Base-by-base conservation (phyloP, 2,113 vertebrate species). In the Neoarius graeffei region DNA sequence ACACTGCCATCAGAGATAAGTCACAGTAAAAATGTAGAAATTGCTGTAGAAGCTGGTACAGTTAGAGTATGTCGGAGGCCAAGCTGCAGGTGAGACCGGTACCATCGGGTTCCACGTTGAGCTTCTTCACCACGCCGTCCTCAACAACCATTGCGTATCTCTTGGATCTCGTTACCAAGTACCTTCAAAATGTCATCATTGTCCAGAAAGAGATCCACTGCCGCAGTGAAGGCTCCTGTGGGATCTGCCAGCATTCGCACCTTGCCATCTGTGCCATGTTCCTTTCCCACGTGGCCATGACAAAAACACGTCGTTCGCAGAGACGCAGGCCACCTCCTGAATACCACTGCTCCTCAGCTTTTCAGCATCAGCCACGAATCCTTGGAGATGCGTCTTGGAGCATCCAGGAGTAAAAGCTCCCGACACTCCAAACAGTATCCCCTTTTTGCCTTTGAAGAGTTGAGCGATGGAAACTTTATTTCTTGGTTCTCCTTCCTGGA, bases 351-450 rank as follows among this genome's bases (percentile, higher is more conserved):
- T 91, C 91, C 89, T 95, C 89, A 98, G 90, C 1, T 95, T 93
- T 0, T 0, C 95, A 0, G 94, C 95, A 83, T 96, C 94, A 87
- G 95, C 81, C 92, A 98, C 94, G 57, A 95, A 97, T n/a, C 97
- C 97, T 17, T 97, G 97, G 27, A 98, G 94, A 91, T 98, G 97
- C 35, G 96, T 96, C 97, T 98, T 97, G 86, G 96, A 97, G 86
- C 97, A 98, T 42, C 96, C 96, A 0, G 96, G 97, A 0, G 97
- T 98, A 60, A 97, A 98, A 0, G 97, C 97, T n/a, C 97, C 97
- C 0, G 97, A 97, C 62, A 98, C 97, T n/a, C 95, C 97, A 67
- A 98, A 97, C 50, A 98, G 95, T 42, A 98, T 88, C 0, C 97
- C 97, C 76, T 96, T 98, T 92, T 97, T 98, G 57, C 94, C 95